Percentiles rank a stretch among this genome's conserved stretches.
These are phyloP conservation scores for Hemibates koningsi DNA, from an alignment of 2,113 vertebrate genomes.

Conservation along the genomic window DNA sequence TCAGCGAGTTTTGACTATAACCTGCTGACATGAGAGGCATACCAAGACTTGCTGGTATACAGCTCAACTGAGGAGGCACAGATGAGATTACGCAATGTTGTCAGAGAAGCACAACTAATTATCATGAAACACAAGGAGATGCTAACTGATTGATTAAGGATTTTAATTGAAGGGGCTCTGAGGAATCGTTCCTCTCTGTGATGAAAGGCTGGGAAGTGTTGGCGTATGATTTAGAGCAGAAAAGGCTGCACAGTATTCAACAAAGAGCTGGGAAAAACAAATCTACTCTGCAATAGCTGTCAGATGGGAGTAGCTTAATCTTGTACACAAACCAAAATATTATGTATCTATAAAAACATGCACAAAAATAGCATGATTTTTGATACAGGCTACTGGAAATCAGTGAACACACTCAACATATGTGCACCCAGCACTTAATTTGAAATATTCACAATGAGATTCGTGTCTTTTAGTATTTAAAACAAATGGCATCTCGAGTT, in stretches of 20 bases:
- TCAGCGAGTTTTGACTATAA: constrained; percentile 27
- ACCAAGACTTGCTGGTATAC: not conserved
- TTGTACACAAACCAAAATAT: not conserved
- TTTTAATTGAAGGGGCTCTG: constrained; percentile 57
- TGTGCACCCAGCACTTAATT: not conserved
- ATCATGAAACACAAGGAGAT: constrained; percentile 51
- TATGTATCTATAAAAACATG: not conserved
- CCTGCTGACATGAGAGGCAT: constrained; percentile 30
- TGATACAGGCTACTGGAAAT: not conserved
- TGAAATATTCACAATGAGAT: not conserved
- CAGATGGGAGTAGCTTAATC: not conserved
- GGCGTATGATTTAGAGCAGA: constrained; percentile 26
- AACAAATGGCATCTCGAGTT: not conserved
- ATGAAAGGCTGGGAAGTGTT: constrained; percentile 33
- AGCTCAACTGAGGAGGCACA: constrained; percentile 15
- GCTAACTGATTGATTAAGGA: constrained; percentile 61
- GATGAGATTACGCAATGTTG: constrained; percentile 41
- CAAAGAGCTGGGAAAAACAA: not conserved
- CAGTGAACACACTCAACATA: not conserved
- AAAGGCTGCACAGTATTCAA: not conserved
- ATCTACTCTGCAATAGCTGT: not conserved
- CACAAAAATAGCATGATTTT: not conserved
- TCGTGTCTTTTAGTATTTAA: not conserved
- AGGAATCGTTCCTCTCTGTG: constrained; percentile 41
- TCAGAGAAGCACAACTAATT: constrained; percentile 45